A percentile compares a stretch with the other conserved stretches of the same genome.
Evolutionary conservation across 2,797 vertebrate genomes (phyloP).

Genomic region (Pempheris klunzingeri): DNA sequence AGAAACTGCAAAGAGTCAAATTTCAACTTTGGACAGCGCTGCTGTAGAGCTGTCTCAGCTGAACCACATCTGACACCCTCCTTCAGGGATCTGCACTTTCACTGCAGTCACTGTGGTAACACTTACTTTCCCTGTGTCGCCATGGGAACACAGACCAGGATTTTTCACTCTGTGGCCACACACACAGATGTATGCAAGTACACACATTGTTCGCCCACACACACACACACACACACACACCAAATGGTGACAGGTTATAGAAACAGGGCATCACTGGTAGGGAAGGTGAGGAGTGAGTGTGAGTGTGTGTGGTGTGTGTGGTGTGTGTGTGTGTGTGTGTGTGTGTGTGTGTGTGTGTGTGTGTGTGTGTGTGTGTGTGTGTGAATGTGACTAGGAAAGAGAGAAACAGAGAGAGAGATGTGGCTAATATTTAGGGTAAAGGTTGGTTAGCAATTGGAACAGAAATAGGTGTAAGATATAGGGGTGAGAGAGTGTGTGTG

Average conservation of each 20-base stretch:
- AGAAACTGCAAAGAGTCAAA: slow-evolving; percentile 17
- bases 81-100: slow-evolving; percentile 56
- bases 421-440: slow-evolving; percentile 48
- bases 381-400: background rate
- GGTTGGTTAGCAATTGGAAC: slow-evolving; percentile 38
- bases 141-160: slow-evolving; percentile 79
- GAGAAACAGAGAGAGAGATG: slow-evolving; percentile 2
- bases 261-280: slow-evolving; percentile 33
- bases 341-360: slow-evolving; percentile 22
- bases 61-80: slow-evolving; percentile 53
- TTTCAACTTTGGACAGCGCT: slow-evolving; percentile 28
- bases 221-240: slow-evolving; percentile 25
- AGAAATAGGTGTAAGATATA: slow-evolving; percentile 20
- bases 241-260: slow-evolving; percentile 39
- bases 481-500: slow-evolving; percentile 4
- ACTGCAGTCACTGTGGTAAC: slow-evolving; percentile 79
- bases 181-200: slow-evolving; percentile 5
- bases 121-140: slow-evolving; percentile 75
- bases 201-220: slow-evolving; percentile 20
- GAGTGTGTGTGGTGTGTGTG: slow-evolving; percentile 17
- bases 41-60: slow-evolving; percentile 34
- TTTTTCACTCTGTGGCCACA: slow-evolving; percentile 61
- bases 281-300: slow-evolving; percentile 15
- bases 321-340: slow-evolving; percentile 18
- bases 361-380: slow-evolving; percentile 18